Conservation (phyloP, 1,140 invertebrate genomes). For the Bombyx mandarina region DNA sequence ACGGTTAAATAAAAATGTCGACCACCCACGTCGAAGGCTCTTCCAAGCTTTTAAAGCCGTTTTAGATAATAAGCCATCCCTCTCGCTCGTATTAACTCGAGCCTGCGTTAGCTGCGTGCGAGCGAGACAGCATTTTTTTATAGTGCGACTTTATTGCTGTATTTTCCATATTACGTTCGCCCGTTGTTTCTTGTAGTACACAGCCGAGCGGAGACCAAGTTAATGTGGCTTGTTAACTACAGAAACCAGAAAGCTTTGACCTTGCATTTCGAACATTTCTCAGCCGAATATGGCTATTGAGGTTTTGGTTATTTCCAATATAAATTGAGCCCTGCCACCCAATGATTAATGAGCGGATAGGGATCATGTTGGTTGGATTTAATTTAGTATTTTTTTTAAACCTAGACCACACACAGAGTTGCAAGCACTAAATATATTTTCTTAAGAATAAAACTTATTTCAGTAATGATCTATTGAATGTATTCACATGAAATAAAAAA, state of each 20-base stretch:
- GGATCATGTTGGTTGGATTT: neutral
- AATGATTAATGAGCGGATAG: neutral
- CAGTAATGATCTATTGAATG: too few species aligned
- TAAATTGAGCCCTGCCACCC: slow-evolving; percentile 1
- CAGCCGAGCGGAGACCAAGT: too few species aligned
- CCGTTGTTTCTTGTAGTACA: too few species aligned
- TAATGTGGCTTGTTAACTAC: too few species aligned
- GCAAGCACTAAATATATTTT: slow-evolving; percentile 32
- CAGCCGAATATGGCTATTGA: slow-evolving; percentile 12
- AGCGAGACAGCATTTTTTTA: slow-evolving; percentile 1
- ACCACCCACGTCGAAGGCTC: slow-evolving; percentile 46
- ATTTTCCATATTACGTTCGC: too few species aligned
- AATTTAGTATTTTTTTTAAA: slow-evolving; percentile 9
- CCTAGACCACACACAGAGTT: slow-evolving; percentile 29
- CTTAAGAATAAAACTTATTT: neutral
- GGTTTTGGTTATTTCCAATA: slow-evolving; percentile 14
- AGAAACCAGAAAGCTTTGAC: slow-evolving; percentile 19
- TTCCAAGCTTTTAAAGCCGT: slow-evolving; percentile 5
- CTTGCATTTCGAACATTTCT: slow-evolving; percentile 11
- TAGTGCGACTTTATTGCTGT: neutral
- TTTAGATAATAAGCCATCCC: neutral
- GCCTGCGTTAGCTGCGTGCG: neutral
- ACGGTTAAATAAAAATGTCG: slow-evolving; percentile 48
- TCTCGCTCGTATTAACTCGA: neutral
- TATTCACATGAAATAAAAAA: too few species aligned